A percentile compares a stretch with the other conserved stretches of the same genome.
Conservation (phyloP, 2,797 vertebrate species). For the Alcedo quadribrachys region DNA sequence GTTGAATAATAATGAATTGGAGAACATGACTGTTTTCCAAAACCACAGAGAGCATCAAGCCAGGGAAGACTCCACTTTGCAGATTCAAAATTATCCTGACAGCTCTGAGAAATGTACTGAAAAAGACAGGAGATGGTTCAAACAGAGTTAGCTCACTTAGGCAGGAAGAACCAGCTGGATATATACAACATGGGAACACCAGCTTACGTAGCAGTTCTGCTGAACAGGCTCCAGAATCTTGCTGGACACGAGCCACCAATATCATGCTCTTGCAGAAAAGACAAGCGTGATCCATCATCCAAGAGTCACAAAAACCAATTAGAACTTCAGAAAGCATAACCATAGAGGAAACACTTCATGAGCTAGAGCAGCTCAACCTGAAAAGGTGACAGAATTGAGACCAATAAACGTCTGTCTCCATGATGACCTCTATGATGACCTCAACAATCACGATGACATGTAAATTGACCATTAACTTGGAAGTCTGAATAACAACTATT, state of each 20-base stretch:
- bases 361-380: not conserved
- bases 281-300: not conserved
- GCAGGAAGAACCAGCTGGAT: not conserved
- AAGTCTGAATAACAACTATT: not conserved
- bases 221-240: not conserved
- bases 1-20: not conserved
- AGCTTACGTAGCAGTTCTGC: not conserved
- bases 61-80: not conserved
- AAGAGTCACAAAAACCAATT: not conserved
- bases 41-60: not conserved
- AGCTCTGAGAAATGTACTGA: not conserved
- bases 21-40: not conserved
- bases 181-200: not conserved
- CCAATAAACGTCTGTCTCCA: not conserved
- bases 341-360: not conserved
- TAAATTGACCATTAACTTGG: not conserved
- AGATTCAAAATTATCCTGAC: not conserved
- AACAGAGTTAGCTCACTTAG: not conserved
- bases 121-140: not conserved
- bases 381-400: not conserved
- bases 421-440: not conserved
- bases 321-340: not conserved
- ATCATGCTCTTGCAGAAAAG: not conserved
- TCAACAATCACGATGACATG: accelerated
- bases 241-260: not conserved